Conservation (phyloP, 2,797 vertebrate genomes). For the Helostoma temminkii region DNA sequence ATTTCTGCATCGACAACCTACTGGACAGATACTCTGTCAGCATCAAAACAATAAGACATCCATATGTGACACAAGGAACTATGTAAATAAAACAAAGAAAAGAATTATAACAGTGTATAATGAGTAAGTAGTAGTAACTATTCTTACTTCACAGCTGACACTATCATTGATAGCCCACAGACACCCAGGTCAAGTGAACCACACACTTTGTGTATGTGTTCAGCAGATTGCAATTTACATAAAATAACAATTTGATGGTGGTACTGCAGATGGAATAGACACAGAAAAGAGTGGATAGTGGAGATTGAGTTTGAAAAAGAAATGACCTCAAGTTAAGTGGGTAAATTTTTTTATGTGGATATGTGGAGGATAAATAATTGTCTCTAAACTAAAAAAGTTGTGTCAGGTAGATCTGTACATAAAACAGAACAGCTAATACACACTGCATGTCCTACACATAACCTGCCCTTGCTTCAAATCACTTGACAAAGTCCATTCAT, state of each 20-base stretch:
- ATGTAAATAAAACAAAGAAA: too few species aligned
- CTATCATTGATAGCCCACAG: too few species aligned
- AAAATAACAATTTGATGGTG: neutral
- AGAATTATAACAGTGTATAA: too few species aligned
- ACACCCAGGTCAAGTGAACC: too few species aligned
- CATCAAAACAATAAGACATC: too few species aligned
- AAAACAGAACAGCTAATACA: neutral
- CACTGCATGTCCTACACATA: neutral
- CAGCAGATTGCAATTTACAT: neutral
- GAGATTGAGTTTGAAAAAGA: neutral
- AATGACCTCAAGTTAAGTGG: neutral
- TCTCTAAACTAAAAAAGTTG: conserved; percentile 4
- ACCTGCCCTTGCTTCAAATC: neutral
- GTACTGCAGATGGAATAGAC: neutral
- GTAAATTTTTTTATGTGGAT: neutral
- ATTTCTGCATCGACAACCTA: too few species aligned
- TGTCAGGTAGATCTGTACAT: conserved; percentile 1
- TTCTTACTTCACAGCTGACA: conserved; percentile 3
- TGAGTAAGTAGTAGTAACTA: too few species aligned
- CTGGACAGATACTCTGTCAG: too few species aligned
- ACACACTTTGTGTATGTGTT: too few species aligned
- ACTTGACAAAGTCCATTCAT: conserved; percentile 9
- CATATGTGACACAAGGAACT: too few species aligned
- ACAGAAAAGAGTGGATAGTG: neutral
- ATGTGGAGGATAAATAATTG: neutral